A percentile compares a stretch with the other conserved stretches of the same genome.
phyloP scores from a whole-genome alignment of 2,888 invertebrate genomes.

The Cataglyphis albicans region DNA sequence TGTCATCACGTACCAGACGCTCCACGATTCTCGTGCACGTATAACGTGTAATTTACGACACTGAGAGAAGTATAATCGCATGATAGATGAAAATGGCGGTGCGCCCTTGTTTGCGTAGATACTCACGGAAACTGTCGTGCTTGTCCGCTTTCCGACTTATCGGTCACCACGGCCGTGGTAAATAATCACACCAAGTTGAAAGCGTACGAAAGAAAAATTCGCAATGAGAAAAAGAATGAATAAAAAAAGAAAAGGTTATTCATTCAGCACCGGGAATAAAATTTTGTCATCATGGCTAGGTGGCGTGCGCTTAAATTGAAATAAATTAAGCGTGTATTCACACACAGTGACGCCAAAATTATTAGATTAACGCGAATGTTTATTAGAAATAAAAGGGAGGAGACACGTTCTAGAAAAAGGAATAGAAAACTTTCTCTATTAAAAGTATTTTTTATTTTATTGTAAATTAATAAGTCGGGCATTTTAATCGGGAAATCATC shows the following conservation, averaged over 20 bases:
- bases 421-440: background rate
- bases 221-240: background rate
- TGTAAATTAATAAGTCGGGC: background rate
- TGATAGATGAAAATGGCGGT: constrained; percentile 52
- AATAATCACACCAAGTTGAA: constrained; percentile 34
- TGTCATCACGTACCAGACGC: background rate
- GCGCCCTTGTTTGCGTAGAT: constrained; percentile 26
- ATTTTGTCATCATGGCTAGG: background rate
- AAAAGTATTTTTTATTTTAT: background rate
- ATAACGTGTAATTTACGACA: constrained; percentile 32
- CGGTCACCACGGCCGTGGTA: constrained; percentile 28
- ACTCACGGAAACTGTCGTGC: constrained; percentile 26
- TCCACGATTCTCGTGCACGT: background rate
- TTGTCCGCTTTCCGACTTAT: constrained; percentile 30
- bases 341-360: constrained; percentile 1
- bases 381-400: background rate
- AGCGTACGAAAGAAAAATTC: constrained; percentile 23
- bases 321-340: constrained; percentile 40
- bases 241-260: background rate
- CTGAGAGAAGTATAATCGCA: constrained; percentile 32
- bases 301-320: background rate
- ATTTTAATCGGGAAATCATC: background rate
- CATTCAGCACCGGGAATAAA: constrained; percentile 16
- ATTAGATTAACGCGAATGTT: background rate
- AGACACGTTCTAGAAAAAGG: background rate